Evolutionary conservation across 2,888 invertebrate species (phyloP).

Genomic region (Proisotoma minuta): DNA sequence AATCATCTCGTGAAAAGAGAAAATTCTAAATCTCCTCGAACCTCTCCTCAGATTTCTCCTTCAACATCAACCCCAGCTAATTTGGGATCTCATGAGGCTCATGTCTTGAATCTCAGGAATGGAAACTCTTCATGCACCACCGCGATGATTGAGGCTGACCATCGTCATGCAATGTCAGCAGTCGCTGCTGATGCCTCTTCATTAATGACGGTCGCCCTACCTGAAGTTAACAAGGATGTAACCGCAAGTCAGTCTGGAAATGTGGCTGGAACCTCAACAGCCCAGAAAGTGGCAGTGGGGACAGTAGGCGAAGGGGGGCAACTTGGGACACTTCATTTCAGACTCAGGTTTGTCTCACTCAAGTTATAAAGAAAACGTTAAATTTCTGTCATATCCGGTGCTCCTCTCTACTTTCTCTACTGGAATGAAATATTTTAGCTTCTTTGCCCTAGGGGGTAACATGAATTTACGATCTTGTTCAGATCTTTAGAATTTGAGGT

Average conservation of each 20-base stretch:
- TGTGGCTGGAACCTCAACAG: slow-evolving; percentile 3
- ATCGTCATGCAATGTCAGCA: not conserved
- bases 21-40: slow-evolving; percentile 31
- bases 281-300: slow-evolving; percentile 22
- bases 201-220: slow-evolving; percentile 3
- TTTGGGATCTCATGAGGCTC: slow-evolving; percentile 32
- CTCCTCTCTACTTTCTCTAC: no score
- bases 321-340: slow-evolving; percentile 84
- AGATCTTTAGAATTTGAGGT: not conserved
- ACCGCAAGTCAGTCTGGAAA: slow-evolving; percentile 57
- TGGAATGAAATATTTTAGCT: no score
- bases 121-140: slow-evolving; percentile 26
- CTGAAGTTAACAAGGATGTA: slow-evolving; percentile 45
- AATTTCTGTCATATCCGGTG: no score
- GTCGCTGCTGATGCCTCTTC: not conserved
- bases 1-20: slow-evolving; percentile 32
- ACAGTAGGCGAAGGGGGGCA: slow-evolving; percentile 51
- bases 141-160: no score
- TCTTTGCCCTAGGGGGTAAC: no score
- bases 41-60: slow-evolving; percentile 39
- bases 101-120: slow-evolving; percentile 38
- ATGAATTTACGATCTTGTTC: no score
- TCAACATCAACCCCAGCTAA: slow-evolving; percentile 31
- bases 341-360: slow-evolving; percentile 68
- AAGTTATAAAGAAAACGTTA: no score